A percentile compares a stretch with the other conserved stretches of the same genome.
phyloP scores from a whole-genome alignment of 2,113 vertebrate genomes.

The Galemys pyrenaicus region DNA sequence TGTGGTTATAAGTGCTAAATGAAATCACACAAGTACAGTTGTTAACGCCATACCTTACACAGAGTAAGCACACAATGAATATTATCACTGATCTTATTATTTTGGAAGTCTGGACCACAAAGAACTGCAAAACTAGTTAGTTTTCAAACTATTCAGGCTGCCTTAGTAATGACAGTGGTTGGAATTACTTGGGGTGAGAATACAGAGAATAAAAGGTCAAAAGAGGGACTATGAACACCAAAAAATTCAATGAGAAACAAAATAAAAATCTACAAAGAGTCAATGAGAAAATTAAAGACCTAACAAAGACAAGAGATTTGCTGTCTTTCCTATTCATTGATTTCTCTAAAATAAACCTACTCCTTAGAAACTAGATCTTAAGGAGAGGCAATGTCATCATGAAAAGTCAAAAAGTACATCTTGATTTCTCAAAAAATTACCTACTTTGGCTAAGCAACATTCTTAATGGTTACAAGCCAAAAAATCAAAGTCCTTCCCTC shows the following conservation, averaged over 20 bases:
- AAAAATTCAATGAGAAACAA: neutral
- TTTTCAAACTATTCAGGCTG: constrained; percentile 12
- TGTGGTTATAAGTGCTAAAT: neutral
- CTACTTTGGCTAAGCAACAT: neutral
- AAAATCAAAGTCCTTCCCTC: constrained; percentile 22
- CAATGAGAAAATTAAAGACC: neutral
- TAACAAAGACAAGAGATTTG: neutral
- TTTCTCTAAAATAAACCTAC: constrained; percentile 31
- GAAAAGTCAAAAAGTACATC: neutral
- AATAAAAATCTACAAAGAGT: neutral
- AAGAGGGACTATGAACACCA: neutral
- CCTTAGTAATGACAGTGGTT: neutral
- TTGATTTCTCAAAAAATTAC: constrained; percentile 25
- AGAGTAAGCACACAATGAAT: neutral
- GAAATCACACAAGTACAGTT: neutral
- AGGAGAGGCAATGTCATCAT: neutral
- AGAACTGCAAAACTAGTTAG: neutral
- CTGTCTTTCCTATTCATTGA: neutral
- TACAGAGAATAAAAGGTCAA: neutral
- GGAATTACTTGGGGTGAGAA: neutral
- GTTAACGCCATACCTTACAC: neutral
- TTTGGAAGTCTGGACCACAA: neutral
- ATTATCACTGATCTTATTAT: neutral
- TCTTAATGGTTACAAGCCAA: neutral
- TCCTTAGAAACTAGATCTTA: neutral